These are phyloP conservation scores for Neosilurus hyrtlii DNA, from an alignment of 2,797 vertebrate species.

Conservation along the genomic window DNA sequence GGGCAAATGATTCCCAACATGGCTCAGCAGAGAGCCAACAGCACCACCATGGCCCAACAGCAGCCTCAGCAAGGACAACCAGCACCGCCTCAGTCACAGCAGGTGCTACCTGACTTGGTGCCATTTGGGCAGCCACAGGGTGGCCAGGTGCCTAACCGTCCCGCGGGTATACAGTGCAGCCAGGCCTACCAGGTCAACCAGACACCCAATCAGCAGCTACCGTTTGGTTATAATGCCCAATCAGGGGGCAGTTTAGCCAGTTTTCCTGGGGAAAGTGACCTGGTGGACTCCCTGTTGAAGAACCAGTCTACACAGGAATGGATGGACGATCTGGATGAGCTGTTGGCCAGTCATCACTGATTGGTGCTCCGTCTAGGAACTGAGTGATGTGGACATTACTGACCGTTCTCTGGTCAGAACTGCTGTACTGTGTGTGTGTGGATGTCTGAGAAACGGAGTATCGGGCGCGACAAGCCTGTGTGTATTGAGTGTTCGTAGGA, in stretches of 20 bases:
- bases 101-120: slow-evolving; percentile 80
- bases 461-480: slow-evolving; percentile 68
- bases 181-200: slow-evolving; percentile 88
- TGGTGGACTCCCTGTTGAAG: slow-evolving; percentile 94
- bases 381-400: slow-evolving; percentile 18
- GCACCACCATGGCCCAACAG: slow-evolving; percentile 61
- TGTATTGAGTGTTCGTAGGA: slow-evolving; percentile 57
- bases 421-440: slow-evolving; percentile 47
- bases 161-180: slow-evolving; percentile 81
- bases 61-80: slow-evolving; percentile 76
- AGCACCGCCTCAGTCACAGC: slow-evolving; percentile 74
- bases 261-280: slow-evolving; percentile 86
- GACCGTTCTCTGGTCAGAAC: slow-evolving; percentile 28
- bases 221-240: slow-evolving; percentile 85
- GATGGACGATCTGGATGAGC: slow-evolving; percentile 94
- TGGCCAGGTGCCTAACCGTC: slow-evolving; percentile 72
- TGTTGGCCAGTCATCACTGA: slow-evolving; percentile 84
- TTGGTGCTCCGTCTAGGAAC: background rate
- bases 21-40: slow-evolving; percentile 80
- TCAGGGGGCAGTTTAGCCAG: slow-evolving; percentile 72
- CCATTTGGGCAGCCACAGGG: slow-evolving; percentile 79
- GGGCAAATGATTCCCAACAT: slow-evolving; percentile 82
- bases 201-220: slow-evolving; percentile 80
- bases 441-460: slow-evolving; percentile 58
- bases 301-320: slow-evolving; percentile 94